Base-by-base conservation (phyloP, 1,140 invertebrate genomes). In the Pygmarrhopalites habei region DNA sequence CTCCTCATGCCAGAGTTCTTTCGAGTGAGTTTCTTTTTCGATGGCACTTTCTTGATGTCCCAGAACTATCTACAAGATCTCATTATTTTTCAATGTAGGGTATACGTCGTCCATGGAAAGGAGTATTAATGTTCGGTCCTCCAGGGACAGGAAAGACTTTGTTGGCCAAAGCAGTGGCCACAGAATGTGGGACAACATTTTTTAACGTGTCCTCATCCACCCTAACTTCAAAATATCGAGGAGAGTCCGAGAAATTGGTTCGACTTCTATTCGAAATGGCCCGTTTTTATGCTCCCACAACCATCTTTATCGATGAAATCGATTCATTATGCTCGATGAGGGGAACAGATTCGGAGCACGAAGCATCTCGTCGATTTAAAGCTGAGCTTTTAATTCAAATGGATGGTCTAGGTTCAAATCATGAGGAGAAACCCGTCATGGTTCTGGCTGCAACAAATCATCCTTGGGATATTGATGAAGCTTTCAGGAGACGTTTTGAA, bases 401-500 rank as follows among this genome's bases (percentile, higher is more conserved):
- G 83, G 86, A 87, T 76, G 86, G 85, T 5, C 66, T 79, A 19
- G 75, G 73, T 58, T 72, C 70, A 23, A 61, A 72, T 73, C 72
- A 82, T 72, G 65, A 61, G 3, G 70, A 77, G n/a, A 81, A 82
- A 70, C 75, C 79, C 2, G 82, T 86, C 0, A 83, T 86, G 78
- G 83, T 87, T 5, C 73, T 87, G 15, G 85, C 83, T 35, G 86
- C 86, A 15, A 88, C 86, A 2, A 87, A 87, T 74, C 85, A 85
- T 74, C 86, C 86, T 1, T 88, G 86, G 86, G 84, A 86, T 70
- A 78, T 87, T 51, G 86, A 88, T 71, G 85, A 86, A 70, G 86
- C 85, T 25, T 77, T 87, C 43, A 73, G 84, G 53, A 75, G 86
- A 67, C 75, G 86, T 55, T 79, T 87, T 62, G 86, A 87, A 70